Conservation (phyloP, 2,113 vertebrate genomes). For the Syrrhaptes paradoxus region DNA sequence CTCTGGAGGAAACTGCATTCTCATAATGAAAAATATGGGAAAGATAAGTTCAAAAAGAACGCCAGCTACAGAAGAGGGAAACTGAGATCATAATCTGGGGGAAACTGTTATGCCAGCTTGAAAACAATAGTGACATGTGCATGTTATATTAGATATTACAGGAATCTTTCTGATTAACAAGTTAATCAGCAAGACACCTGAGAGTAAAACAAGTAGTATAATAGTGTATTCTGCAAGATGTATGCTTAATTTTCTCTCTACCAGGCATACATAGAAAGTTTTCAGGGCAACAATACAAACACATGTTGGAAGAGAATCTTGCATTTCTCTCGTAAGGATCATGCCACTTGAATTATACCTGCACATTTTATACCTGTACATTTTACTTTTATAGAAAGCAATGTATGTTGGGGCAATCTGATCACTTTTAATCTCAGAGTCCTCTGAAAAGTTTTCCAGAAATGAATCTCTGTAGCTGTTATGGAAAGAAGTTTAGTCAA, state of each 20-base stretch:
- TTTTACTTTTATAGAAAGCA: neutral
- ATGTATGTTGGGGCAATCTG: neutral
- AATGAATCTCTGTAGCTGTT: neutral
- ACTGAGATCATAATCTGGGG: neutral
- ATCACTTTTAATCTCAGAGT: neutral
- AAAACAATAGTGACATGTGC: neutral
- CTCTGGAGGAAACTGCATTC: neutral
- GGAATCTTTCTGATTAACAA: neutral
- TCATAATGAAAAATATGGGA: neutral
- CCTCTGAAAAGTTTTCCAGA: neutral
- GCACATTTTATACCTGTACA: neutral
- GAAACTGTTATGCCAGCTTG: neutral
- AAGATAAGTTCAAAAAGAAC: neutral
- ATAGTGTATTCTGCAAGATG: neutral
- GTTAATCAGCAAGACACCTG: neutral
- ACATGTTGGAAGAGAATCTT: neutral
- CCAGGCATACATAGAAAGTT: neutral
- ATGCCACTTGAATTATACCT: neutral
- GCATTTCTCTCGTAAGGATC: neutral
- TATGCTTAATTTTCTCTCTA: neutral
- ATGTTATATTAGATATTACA: neutral
- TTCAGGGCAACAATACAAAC: neutral
- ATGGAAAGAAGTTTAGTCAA: neutral
- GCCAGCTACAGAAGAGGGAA: neutral
- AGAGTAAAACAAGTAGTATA: neutral